Evolutionary conservation across 2,797 vertebrate genomes (phyloP), one percentile per base, ranked within the genome.

Genomic region (Hoplostethus atlanticus): DNA sequence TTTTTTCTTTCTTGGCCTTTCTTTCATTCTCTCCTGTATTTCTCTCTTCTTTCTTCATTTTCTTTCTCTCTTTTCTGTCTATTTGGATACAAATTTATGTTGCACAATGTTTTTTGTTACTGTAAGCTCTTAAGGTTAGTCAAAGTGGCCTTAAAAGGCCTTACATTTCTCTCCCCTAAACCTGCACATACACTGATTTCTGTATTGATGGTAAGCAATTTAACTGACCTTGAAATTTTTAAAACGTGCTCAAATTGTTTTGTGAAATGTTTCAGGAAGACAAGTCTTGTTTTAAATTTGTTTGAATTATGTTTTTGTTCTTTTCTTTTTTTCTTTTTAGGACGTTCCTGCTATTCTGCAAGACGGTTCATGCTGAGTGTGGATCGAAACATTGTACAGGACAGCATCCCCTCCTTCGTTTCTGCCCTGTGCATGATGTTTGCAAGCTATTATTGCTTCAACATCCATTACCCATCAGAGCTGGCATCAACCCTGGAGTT

Each of bases 401-500:
- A 56, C 30, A 50, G 56, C 60, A 60, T 66, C 21, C 28, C 36
- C 4, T 65, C 56, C 51, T 61, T 67, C 48, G 21, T 61, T 5
- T 66, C 56, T 17, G 50, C 67, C 5, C 6, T 74, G 55, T 58
- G 56, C 46, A 30, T 71, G 46, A 67, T 71, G 67, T 82, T 78
- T 53, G 71, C 58, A 17, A 67, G 66, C 48, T 73, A 73, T 16
- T 64, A 53, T 9, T 64, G 65, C 28, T 71, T 59, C 55, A 74
- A 65, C 38, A 66, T 80, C 56, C 67, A 80, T 52, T 71, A 80
- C 42, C 77, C 72, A 58, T 55, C 36, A 25, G 15, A 40, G 30
- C 67, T 75, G 56, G 67, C 66, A 51, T 71, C 77, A 34, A 58
- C 60, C 48, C 52, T 77, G 51, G 57, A 69, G 63, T 76, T 68